These are phyloP conservation scores for Hirtodrosophila trivittata DNA, from an alignment of 2,888 invertebrate genomes.

Conservation along the genomic window DNA sequence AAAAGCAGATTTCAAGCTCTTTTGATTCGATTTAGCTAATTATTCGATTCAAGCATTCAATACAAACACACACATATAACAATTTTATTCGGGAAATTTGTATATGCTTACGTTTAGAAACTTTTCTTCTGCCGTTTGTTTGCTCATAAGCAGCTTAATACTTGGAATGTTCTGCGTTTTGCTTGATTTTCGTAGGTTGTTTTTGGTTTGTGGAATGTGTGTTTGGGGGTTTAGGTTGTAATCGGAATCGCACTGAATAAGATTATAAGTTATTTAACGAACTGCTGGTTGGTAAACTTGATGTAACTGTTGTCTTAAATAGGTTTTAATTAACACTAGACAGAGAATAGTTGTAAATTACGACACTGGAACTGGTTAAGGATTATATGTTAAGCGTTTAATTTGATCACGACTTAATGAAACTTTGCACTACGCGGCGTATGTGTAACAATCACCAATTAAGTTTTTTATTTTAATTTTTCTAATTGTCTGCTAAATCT, in stretches of 20 bases:
- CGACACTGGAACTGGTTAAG: too few species aligned
- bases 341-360: too few species aligned
- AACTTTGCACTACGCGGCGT: conserved; percentile 48
- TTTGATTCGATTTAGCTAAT: neutral
- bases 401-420: conserved; percentile 39
- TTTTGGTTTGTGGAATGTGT: conserved; percentile 22
- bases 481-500: conserved; percentile 1
- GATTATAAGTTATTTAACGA: too few species aligned
- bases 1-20: too few species aligned
- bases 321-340: too few species aligned
- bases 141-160: conserved; percentile 24
- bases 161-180: conserved; percentile 17
- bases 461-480: conserved; percentile 2
- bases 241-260: too few species aligned
- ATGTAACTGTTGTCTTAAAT: too few species aligned
- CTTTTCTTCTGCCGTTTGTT: conserved; percentile 57
- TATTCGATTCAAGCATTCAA: neutral
- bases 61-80: conserved; percentile 23
- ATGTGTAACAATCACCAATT: conserved; percentile 27
- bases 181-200: conserved; percentile 2
- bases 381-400: conserved; percentile 25
- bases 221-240: neutral
- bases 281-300: too few species aligned
- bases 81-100: conserved; percentile 36
- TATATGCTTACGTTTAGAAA: conserved; percentile 70